Percentiles rank a stretch among this genome's conserved stretches.
Evolutionary conservation across 2,113 vertebrate genomes (phyloP).

Genomic region (Anolis sagrei): DNA sequence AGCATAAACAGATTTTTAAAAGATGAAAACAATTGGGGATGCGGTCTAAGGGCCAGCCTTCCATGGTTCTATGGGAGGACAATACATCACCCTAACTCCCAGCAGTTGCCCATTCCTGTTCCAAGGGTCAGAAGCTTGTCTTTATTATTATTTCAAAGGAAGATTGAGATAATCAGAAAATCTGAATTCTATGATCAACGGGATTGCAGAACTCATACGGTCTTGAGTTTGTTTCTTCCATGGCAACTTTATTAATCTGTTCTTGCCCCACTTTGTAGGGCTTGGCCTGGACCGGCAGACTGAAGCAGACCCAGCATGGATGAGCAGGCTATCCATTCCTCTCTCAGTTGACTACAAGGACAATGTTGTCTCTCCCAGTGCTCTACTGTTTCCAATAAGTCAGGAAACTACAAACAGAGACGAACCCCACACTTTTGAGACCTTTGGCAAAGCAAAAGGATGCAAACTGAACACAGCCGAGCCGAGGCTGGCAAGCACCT

Average conservation of each 20-base stretch:
- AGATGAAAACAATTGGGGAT: too few relatives aligned
- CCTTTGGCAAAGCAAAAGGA: slow-evolving; percentile 80
- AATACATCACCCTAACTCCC: too few relatives aligned
- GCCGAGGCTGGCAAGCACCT: slow-evolving; percentile 76
- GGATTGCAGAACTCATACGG: neutral
- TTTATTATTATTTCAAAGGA: neutral
- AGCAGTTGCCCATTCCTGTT: too few relatives aligned
- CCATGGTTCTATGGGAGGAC: too few relatives aligned
- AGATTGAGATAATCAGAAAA: neutral
- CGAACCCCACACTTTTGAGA: slow-evolving; percentile 83
- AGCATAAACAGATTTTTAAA: too few relatives aligned
- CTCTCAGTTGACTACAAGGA: slow-evolving; percentile 84
- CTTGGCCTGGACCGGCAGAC: slow-evolving; percentile 70
- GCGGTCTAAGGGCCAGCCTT: too few relatives aligned
- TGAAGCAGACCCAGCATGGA: slow-evolving; percentile 81
- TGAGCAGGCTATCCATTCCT: slow-evolving; percentile 85
- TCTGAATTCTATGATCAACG: neutral
- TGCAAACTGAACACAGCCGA: slow-evolving; percentile 17
- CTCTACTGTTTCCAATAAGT: slow-evolving; percentile 58
- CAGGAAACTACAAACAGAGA: slow-evolving; percentile 31
- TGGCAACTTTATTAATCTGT: neutral
- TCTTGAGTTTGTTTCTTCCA: neutral
- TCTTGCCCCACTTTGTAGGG: slow-evolving; percentile 13
- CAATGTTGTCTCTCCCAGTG: slow-evolving; percentile 82
- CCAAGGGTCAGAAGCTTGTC: neutral